Evolutionary conservation across 2,797 vertebrate genomes (phyloP).

Genomic region (Falco peregrinus): DNA sequence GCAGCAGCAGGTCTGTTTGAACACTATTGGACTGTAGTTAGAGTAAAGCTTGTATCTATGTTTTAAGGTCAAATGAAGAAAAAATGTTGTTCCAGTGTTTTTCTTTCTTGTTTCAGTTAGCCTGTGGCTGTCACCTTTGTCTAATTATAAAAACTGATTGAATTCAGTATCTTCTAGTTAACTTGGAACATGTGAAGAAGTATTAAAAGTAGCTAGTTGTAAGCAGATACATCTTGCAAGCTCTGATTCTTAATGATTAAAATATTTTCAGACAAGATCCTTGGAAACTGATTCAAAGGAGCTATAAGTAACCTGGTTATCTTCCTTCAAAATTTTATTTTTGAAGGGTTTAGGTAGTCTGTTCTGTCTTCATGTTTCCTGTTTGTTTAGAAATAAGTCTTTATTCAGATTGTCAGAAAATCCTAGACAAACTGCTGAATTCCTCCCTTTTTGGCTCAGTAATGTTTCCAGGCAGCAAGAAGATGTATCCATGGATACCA

Average conservation of each 20-base stretch:
- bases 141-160: neutral
- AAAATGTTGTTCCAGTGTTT: neutral
- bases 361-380: neutral
- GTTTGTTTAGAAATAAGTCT: neutral
- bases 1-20: constrained; percentile 90
- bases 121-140: neutral
- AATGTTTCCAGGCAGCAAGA: constrained; percentile 24
- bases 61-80: neutral
- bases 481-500: constrained; percentile 44
- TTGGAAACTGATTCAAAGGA: neutral
- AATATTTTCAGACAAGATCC: neutral
- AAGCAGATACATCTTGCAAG: neutral
- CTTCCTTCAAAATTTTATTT: neutral
- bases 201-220: neutral
- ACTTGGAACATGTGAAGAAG: neutral
- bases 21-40: neutral
- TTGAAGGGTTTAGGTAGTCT: neutral
- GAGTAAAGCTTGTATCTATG: neutral
- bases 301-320: neutral
- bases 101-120: neutral
- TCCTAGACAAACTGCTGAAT: neutral
- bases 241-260: neutral
- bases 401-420: neutral
- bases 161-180: neutral
- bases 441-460: neutral